Conservation (phyloP, 2,113 vertebrate genomes). For the Festucalex cinctus region DNA sequence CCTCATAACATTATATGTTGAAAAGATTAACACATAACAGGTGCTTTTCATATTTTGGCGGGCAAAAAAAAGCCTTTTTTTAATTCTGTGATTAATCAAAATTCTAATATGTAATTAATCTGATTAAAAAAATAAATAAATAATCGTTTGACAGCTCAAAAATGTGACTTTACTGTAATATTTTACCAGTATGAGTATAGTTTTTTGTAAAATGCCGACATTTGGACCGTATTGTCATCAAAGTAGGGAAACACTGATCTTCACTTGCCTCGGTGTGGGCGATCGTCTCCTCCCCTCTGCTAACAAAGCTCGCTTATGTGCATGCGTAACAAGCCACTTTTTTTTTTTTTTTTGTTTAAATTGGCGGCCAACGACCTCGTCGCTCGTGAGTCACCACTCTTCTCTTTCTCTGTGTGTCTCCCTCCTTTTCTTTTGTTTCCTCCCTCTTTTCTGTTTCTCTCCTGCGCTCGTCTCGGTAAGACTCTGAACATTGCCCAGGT, state of each 20-base stretch:
- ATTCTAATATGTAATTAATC: too few species aligned
- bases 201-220: too few species aligned
- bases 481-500: conserved; percentile 99
- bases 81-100: too few species aligned
- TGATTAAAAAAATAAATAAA: too few species aligned
- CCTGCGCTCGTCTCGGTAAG: conserved; percentile 80
- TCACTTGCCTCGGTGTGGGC: conserved; percentile 71
- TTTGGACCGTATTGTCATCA: too few species aligned
- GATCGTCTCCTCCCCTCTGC: not conserved
- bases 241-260: not conserved
- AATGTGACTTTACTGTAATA: too few species aligned
- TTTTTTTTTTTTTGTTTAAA: not conserved
- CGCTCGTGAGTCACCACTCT: conserved; percentile 68
- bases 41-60: too few species aligned
- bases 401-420: conserved; percentile 38
- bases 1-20: too few species aligned
- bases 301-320: conserved; percentile 29
- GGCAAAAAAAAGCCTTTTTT: too few species aligned
- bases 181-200: too few species aligned
- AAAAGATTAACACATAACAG: too few species aligned
- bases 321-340: conserved; percentile 37
- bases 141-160: too few species aligned
- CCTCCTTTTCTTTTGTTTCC: conserved; percentile 34
- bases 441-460: conserved; percentile 12
- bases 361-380: conserved; percentile 47